phyloP scores from a whole-genome alignment of 2,797 vertebrate species.

The Potorous gilbertii region DNA sequence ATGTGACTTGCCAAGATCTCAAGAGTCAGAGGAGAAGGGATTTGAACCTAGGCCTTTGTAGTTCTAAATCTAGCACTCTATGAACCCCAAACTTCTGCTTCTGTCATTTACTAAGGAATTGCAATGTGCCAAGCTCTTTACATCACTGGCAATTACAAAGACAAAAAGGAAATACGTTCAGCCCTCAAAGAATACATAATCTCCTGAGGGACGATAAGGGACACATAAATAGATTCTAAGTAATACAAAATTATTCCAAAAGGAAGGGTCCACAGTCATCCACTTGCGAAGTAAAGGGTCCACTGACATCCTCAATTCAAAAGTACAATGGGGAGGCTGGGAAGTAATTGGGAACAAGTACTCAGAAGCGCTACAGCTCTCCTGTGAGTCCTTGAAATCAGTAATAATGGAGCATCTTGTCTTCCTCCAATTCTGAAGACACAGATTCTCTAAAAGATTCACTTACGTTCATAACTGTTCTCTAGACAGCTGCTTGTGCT shows the following conservation, averaged over 20 bases:
- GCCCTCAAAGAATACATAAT: not conserved
- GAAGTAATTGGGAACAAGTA: not conserved
- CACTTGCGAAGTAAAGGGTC: not conserved
- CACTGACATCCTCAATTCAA: not conserved
- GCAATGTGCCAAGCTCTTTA: not conserved
- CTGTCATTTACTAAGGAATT: not conserved
- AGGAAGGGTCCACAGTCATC: not conserved
- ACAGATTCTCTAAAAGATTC: not conserved
- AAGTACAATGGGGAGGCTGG: not conserved
- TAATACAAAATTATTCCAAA: not conserved
- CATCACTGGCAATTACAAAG: not conserved
- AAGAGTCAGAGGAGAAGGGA: not conserved
- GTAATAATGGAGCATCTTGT: not conserved
- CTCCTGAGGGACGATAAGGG: not conserved
- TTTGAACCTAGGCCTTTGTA: not conserved
- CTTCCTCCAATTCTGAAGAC: not conserved
- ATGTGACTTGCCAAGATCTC: not conserved
- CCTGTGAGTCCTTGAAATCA: not conserved
- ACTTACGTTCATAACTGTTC: not conserved
- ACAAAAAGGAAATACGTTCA: not conserved
- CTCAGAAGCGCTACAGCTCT: not conserved
- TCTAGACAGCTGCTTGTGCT: not conserved
- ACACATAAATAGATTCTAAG: not conserved
- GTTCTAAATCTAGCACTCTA: not conserved
- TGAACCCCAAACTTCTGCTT: not conserved